phyloP scores from a whole-genome alignment of 2,797 vertebrate species.

The Alouatta caraya region DNA sequence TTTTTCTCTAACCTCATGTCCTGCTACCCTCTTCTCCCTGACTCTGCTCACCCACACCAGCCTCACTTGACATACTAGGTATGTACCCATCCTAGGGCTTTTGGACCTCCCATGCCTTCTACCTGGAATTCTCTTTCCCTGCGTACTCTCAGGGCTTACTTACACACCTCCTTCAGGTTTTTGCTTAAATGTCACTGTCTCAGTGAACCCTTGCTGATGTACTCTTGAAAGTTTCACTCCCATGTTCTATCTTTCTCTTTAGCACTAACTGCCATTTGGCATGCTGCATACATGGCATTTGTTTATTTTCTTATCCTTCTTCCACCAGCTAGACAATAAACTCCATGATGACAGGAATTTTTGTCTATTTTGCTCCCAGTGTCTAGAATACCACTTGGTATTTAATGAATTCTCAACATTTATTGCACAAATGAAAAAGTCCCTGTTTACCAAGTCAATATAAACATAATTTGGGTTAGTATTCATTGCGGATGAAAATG shows the following conservation, averaged over 20 bases:
- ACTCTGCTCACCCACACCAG: neutral
- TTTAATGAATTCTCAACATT: constrained; percentile 7
- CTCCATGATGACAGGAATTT: neutral
- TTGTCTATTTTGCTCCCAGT: neutral
- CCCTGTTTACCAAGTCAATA: neutral
- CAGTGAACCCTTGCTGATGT: neutral
- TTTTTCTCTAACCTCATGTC: neutral
- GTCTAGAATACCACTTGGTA: neutral
- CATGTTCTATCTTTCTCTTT: neutral
- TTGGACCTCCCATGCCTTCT: neutral
- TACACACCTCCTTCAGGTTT: neutral
- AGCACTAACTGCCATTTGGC: neutral
- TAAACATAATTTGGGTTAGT: neutral
- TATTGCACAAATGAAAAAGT: neutral
- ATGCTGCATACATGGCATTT: neutral
- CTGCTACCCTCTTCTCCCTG: neutral
- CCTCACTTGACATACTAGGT: neutral
- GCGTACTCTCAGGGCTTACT: neutral
- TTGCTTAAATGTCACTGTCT: neutral
- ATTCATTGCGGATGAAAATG: neutral
- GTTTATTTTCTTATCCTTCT: neutral
- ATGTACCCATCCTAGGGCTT: neutral
- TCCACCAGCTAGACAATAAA: neutral
- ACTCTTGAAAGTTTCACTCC: neutral
- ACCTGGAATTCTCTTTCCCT: neutral